Conservation (phyloP, 2,797 vertebrate species). For the Chaetodon trifasciatus region DNA sequence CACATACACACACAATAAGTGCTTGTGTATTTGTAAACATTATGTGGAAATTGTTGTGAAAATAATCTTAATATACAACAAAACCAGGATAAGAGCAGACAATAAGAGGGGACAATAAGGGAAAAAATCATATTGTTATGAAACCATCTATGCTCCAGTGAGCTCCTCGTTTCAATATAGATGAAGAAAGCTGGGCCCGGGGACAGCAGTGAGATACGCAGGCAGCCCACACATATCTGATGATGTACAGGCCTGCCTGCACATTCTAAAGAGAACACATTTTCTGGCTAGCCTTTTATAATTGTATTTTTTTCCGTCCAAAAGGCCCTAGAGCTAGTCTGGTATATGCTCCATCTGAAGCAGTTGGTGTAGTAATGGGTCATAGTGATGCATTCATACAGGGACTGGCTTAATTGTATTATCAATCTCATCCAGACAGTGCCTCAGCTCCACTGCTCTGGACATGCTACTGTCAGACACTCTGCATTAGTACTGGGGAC, state of each 20-base stretch:
- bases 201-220: constrained; percentile 81
- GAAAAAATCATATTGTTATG: constrained; percentile 73
- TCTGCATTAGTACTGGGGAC: constrained; percentile 69
- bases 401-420: constrained; percentile 86
- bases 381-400: constrained; percentile 86
- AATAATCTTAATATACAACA: constrained; percentile 68
- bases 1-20: constrained; percentile 3
- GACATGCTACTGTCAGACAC: constrained; percentile 79
- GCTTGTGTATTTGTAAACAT: constrained; percentile 54
- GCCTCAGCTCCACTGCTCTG: constrained; percentile 81
- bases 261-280: constrained; percentile 87
- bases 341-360: constrained; percentile 84
- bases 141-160: constrained; percentile 80
- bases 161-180: constrained; percentile 82
- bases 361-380: constrained; percentile 84
- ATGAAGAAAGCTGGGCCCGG: constrained; percentile 81
- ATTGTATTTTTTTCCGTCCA: constrained; percentile 78
- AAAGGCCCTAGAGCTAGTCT: constrained; percentile 82
- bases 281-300: constrained; percentile 83
- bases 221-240: constrained; percentile 83
- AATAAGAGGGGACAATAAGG: constrained; percentile 76
- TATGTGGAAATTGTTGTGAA: constrained; percentile 61
- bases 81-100: constrained; percentile 68
- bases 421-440: constrained; percentile 87
- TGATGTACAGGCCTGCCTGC: constrained; percentile 85